These are phyloP conservation scores for Idaea aversata DNA, from an alignment of 2,888 invertebrate species.

Conservation along the genomic window DNA sequence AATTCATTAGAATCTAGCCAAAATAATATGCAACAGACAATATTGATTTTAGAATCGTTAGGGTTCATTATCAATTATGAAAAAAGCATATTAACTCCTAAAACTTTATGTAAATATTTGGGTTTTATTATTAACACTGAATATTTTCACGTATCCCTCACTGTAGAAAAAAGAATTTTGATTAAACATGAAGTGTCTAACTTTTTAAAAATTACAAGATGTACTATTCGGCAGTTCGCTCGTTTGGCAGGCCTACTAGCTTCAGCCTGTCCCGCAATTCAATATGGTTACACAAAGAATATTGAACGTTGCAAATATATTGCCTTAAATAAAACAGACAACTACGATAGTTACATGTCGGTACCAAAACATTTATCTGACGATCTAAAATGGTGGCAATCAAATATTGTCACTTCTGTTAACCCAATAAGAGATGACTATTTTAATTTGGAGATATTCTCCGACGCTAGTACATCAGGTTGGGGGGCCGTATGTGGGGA, in stretches of 20 bases:
- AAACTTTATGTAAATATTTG: constrained; percentile 2
- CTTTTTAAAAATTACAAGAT: background rate
- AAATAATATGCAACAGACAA: too few relatives aligned
- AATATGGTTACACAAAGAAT: constrained; percentile 11
- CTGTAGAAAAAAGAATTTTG: background rate
- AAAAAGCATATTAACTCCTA: background rate
- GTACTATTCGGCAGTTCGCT: constrained; percentile 1
- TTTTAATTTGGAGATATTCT: background rate
- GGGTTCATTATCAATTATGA: too few relatives aligned
- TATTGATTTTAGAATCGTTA: too few relatives aligned
- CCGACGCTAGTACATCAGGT: background rate
- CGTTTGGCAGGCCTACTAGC: constrained; percentile 3
- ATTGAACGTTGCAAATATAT: constrained; percentile 12
- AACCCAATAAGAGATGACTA: too few relatives aligned
- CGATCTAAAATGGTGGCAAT: constrained; percentile 12
- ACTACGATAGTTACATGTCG: background rate
- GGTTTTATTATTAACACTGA: background rate
- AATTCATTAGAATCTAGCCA: background rate
- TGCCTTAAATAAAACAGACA: background rate
- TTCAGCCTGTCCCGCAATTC: constrained; percentile 13
- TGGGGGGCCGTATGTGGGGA: too few relatives aligned
- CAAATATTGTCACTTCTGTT: background rate
- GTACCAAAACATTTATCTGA: background rate
- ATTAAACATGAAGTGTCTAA: background rate
- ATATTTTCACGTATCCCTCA: too few relatives aligned